Base-by-base conservation (phyloP, 2,888 invertebrate genomes). In the Xanthorhoe designata region DNA sequence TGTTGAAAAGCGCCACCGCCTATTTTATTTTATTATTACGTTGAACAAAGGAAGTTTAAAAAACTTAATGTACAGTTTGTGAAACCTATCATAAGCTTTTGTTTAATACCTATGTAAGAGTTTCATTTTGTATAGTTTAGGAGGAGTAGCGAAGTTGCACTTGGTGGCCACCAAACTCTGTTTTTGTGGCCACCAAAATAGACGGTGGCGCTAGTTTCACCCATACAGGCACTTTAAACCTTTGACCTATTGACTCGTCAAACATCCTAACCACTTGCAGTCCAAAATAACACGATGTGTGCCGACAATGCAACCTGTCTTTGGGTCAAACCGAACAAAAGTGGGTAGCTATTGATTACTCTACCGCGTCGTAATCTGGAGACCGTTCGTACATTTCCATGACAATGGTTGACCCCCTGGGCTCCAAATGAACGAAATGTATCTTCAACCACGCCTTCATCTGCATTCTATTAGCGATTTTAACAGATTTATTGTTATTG, bases 321-420 rank as follows among this genome's bases (percentile, higher is more conserved):
- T 66, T 78, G 81, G 90, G 90, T 90, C 89, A 91, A 72, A 73
- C 56, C 57, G 66, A 76, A 88, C 85, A 87, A 90, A 83, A 80
- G 80, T 75, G 72, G 74, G 69, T 71, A 72, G 68, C 68, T 83
- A 87, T 86, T 80, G 84, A 85, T 84, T 84, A 77, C 80, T 78
- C 82, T 81, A 76, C 83, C 81, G 83, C 81, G 82, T 85, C 82
- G 75, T 79, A 79, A 84, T 77, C 82, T 80, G 72, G 57, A 72
- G 74, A 70, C 77, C 72, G 73, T 68, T 72, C 67, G 66, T 55
- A 70, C 72, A 85, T 89, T 87, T 81, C 74, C 88, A 89, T 89
- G 64, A 91, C 88, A 91, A 90, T 81, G 70, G 81, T 59, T 82
- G 84, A 85, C 86, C 88, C 88, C 83, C 83, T 75, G 85, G 80